Conservation (phyloP, 1,140 invertebrate genomes). For the Ephestia elutella region DNA sequence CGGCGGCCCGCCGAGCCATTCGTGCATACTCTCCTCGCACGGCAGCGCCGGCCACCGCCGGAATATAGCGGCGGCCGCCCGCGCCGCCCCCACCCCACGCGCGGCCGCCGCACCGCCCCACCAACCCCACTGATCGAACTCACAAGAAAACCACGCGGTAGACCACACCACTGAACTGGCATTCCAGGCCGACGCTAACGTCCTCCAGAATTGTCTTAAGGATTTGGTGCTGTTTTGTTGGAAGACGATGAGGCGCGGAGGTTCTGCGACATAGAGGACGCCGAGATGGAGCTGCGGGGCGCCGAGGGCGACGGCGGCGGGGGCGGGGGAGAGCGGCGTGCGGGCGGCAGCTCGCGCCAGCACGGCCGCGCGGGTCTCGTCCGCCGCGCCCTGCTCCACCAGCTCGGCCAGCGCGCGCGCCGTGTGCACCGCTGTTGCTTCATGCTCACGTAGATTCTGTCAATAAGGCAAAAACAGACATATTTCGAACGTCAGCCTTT, state of each 20-base stretch:
- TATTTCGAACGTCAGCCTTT: background rate
- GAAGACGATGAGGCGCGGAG: conserved; percentile 52
- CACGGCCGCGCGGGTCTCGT: conserved; percentile 49
- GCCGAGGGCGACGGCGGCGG: conserved; percentile 63
- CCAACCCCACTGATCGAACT: conserved; percentile 42
- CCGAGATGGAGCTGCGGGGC: conserved; percentile 66
- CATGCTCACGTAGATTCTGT: conserved; percentile 56
- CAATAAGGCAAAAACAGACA: conserved; percentile 13
- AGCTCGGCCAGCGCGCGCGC: conserved; percentile 60
- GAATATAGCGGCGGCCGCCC: conserved; percentile 57
- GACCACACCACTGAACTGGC: conserved; percentile 57
- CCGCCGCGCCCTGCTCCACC: conserved; percentile 48
- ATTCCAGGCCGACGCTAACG: conserved; percentile 63
- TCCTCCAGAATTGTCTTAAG: conserved; percentile 62
- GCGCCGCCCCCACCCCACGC: conserved; percentile 33
- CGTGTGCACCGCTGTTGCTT: conserved; percentile 51
- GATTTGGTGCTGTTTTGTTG: conserved; percentile 61
- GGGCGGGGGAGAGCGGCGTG: conserved; percentile 45
- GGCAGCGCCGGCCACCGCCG: conserved; percentile 41
- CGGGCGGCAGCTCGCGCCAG: conserved; percentile 56
- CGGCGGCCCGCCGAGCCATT: conserved; percentile 50
- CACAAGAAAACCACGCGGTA: conserved; percentile 61
- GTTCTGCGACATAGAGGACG: conserved; percentile 55
- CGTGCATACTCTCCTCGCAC: conserved; percentile 54
- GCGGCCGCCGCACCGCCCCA: conserved; percentile 59